Conservation (phyloP, 1,140 invertebrate species). For the Drosophila nigrodunni region DNA sequence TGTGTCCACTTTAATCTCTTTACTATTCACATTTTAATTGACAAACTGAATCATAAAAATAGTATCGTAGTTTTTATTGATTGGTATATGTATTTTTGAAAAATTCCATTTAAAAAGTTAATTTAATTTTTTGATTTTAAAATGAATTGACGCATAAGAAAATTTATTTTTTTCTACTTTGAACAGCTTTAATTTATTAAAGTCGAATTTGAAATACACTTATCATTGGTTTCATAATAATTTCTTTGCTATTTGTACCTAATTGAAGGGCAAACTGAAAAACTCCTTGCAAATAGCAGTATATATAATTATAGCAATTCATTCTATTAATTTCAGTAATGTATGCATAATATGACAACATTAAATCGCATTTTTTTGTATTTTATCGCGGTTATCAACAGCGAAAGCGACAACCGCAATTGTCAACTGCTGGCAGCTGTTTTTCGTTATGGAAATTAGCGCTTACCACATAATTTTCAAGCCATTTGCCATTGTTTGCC, state of each 20-base stretch:
- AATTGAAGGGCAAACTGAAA: background rate
- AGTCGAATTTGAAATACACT: background rate
- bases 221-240: too few relatives aligned
- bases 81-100: background rate
- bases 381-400: background rate
- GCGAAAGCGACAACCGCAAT: background rate
- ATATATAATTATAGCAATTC: background rate
- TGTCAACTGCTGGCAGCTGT: slow-evolving; percentile 14
- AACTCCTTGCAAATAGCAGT: background rate
- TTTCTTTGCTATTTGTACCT: too few relatives aligned
- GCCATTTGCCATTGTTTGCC: background rate
- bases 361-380: background rate
- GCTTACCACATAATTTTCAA: background rate
- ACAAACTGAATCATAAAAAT: background rate
- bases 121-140: slow-evolving; percentile 33
- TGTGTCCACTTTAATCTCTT: background rate
- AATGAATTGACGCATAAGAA: slow-evolving; percentile 17
- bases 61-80: background rate
- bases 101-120: slow-evolving; percentile 34
- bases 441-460: slow-evolving; percentile 36
- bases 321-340: slow-evolving; percentile 48
- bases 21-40: background rate
- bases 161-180: slow-evolving; percentile 7
- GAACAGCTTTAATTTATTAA: slow-evolving; percentile 8
- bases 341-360: slow-evolving; percentile 29